These are phyloP conservation scores for Cromileptes altivelis DNA, from an alignment of 2,113 vertebrate genomes.

Conservation along the genomic window DNA sequence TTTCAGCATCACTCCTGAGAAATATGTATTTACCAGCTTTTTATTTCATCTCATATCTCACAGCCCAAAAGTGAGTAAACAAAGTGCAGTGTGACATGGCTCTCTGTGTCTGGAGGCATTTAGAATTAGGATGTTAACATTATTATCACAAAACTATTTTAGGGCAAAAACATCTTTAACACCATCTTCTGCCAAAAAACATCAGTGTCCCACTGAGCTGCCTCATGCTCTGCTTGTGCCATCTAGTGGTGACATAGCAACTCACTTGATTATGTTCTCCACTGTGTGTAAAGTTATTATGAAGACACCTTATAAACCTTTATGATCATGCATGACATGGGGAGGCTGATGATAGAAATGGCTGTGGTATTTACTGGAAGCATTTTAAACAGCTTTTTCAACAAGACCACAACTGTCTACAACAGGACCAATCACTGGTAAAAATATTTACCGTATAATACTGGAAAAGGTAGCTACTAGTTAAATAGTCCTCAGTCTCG, in stretches of 20 bases:
- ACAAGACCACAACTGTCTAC: background rate
- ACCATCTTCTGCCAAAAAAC: slow-evolving; percentile 14
- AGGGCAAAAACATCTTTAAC: slow-evolving; percentile 30
- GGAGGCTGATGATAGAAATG: background rate
- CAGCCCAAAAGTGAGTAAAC: slow-evolving; percentile 33
- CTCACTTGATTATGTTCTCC: background rate
- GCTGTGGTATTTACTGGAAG: too few species aligned
- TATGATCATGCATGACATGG: background rate
- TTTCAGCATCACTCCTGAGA: slow-evolving; percentile 42
- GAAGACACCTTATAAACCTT: background rate
- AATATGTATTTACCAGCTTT: slow-evolving; percentile 56
- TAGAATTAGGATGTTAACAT: slow-evolving; percentile 45
- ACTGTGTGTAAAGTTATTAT: background rate
- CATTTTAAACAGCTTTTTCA: too few species aligned
- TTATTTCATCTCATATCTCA: slow-evolving; percentile 54
- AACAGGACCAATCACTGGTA: background rate
- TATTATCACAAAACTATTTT: slow-evolving; percentile 44
- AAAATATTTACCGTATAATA: background rate
- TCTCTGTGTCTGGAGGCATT: slow-evolving; percentile 22
- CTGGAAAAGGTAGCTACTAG: background rate
- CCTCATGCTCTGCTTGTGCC: slow-evolving; percentile 64
- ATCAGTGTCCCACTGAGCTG: too few species aligned
- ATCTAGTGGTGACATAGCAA: slow-evolving; percentile 63
- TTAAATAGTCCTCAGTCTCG: background rate
- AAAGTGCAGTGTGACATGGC: slow-evolving; percentile 25